These are phyloP conservation scores for Ditylenchus weischeri DNA, from an alignment of 2,888 invertebrate genomes.

Conservation along the genomic window DNA sequence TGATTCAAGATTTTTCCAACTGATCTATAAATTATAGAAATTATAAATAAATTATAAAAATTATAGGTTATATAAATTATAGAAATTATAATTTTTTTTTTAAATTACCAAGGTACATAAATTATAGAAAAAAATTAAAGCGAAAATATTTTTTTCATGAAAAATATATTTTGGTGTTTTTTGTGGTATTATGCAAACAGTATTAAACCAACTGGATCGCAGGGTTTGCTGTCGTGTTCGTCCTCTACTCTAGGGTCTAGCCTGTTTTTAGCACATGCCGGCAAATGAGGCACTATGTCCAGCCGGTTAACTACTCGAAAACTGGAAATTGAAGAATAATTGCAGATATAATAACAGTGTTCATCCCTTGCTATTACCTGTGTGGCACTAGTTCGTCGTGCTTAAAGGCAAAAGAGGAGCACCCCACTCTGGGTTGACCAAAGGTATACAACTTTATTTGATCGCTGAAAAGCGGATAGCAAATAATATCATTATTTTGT, in stretches of 20 bases:
- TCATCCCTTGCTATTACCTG: slow-evolving; percentile 30
- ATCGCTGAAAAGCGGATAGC: not conserved
- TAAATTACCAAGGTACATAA: no score
- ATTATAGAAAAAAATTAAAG: no score
- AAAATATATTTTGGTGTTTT: no score
- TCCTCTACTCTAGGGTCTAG: slow-evolving; percentile 15
- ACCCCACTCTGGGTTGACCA: slow-evolving; percentile 54
- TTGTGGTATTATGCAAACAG: no score
- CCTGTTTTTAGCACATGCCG: slow-evolving; percentile 46
- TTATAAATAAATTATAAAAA: no score
- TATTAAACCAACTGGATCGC: slow-evolving; percentile 25
- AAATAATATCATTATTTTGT: no score
- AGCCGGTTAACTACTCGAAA: slow-evolving; percentile 51
- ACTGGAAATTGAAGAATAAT: slow-evolving; percentile 29
- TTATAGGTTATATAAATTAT: no score
- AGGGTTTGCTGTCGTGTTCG: slow-evolving; percentile 29
- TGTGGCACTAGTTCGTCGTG: slow-evolving; percentile 45
- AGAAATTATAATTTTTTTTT: no score
- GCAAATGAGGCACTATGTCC: slow-evolving; percentile 54
- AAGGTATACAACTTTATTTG: slow-evolving; percentile 41
- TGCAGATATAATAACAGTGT: no score
- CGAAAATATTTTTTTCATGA: no score
- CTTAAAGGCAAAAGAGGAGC: slow-evolving; percentile 40
- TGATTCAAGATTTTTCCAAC: no score
- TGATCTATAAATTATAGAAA: no score